Evolutionary conservation across 2,888 invertebrate genomes (phyloP).

Genomic region (Heliconius cydno): DNA sequence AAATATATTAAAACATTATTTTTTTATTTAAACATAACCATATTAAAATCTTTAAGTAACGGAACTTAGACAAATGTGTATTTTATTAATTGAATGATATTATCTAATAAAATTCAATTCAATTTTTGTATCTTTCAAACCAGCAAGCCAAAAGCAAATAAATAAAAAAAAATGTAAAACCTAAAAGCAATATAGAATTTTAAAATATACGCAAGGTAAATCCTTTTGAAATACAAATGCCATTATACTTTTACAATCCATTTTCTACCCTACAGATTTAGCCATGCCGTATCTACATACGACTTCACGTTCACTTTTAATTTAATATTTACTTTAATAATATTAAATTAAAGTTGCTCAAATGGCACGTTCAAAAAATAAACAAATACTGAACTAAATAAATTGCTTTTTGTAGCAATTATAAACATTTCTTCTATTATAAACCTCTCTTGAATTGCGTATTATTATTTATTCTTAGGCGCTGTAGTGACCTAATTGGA

Average conservation of each 20-base stretch:
- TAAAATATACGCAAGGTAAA: conserved; percentile 16
- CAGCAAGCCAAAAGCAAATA: not conserved
- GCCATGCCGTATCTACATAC: not conserved
- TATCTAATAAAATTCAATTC: not conserved
- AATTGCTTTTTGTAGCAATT: no score
- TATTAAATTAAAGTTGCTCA: no score
- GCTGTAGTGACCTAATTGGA: no score
- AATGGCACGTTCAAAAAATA: no score
- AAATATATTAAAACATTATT: not conserved
- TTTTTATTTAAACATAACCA: no score
- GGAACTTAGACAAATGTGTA: not conserved
- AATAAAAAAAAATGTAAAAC: not conserved
- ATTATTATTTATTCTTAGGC: no score
- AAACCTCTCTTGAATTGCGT: no score
- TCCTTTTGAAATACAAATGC: conserved; percentile 1
- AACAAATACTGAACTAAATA: no score
- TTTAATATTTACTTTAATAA: not conserved
- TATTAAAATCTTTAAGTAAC: not conserved
- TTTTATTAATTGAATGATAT: not conserved
- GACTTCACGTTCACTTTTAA: not conserved
- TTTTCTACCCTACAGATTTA: conserved; percentile 3
- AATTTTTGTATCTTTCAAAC: not conserved
- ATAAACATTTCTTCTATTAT: no score
- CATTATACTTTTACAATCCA: conserved; percentile 16
- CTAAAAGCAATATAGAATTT: conserved; percentile 7